Base-by-base conservation (phyloP, 1,140 invertebrate species). In the Pseudomyrmex pallidus region DNA sequence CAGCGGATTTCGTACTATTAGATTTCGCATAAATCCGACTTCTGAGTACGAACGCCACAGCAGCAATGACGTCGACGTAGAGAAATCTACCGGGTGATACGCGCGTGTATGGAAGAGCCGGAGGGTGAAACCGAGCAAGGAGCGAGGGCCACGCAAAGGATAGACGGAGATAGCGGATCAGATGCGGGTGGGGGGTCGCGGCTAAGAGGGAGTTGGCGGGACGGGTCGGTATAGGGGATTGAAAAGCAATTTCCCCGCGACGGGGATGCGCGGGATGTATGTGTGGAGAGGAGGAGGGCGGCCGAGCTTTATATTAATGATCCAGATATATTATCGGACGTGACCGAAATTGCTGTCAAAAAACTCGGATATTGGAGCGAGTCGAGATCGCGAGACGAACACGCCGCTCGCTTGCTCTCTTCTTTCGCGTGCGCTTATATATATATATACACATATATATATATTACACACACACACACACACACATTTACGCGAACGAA, bases 321-420 rank as follows among this genome's bases (percentile, higher is more conserved):
- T 94, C 94, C 94, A 94, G 93, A 94, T 94, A 94, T 94, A 94
- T 94, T 94, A 94, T 94, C 94, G 93, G 94, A 94, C 94, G 94
- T 94, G 94, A 94, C 94, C 94, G 93, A 94, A 94, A 94, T 94
- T 94, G 94, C 94, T 94, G 94, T 94, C 94, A 94, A 94, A 94
- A 94, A 94, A 94, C 91, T 94, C 94, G 94, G 94, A 94, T 94
- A 94, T 94, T 94, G 93, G 93, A 94, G 94, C 92, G 93, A 94
- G 94, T 91, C 91, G 92, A 92, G 92, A 94, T 94, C 94, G 92
- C 91, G 92, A 93, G 92, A 94, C 92, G 93, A 85, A 87, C 90
- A 3, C 25, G 25, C 25, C 2, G 87, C 66, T 78, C 77, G 2
- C 68, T 61, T 82, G 59, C 68, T 82, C 61, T 80, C 64, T 72